Conservation (phyloP, 2,888 invertebrate species). For the Rhaphigaster nebulosa region DNA sequence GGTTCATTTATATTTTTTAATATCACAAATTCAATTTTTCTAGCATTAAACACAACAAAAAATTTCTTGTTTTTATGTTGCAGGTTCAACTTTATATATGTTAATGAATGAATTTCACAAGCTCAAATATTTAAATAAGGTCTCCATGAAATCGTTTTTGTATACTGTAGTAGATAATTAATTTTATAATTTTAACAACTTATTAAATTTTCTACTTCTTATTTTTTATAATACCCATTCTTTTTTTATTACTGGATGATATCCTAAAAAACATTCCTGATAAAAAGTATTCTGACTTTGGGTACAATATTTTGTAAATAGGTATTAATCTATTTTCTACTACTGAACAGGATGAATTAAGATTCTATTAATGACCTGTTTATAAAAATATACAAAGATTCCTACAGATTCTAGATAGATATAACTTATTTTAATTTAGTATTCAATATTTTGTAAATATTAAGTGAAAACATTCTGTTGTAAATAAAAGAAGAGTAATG, state of each 20-base stretch:
- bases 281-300: neutral
- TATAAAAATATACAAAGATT: neutral
- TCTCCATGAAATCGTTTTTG: neutral
- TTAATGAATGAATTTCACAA: slow-evolving; percentile 34
- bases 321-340: neutral
- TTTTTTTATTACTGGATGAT: neutral
- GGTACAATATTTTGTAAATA: slow-evolving; percentile 8
- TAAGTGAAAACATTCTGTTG: neutral
- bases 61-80: slow-evolving; percentile 61
- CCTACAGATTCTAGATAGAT: neutral
- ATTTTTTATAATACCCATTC: neutral
- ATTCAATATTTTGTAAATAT: neutral
- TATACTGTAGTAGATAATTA: neutral
- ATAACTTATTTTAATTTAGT: slow-evolving; percentile 31
- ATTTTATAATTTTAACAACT: neutral
- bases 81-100: slow-evolving; percentile 79
- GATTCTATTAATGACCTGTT: neutral
- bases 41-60: neutral
- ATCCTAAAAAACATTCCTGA: neutral
- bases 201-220: neutral
- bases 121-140: neutral
- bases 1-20: neutral
- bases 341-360: neutral
- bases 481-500: neutral
- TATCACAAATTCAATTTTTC: neutral